Evolutionary conservation across 2,113 vertebrate species (phyloP), one percentile per base, ranked within the genome.

Genomic region (Corythoichthys intestinalis): DNA sequence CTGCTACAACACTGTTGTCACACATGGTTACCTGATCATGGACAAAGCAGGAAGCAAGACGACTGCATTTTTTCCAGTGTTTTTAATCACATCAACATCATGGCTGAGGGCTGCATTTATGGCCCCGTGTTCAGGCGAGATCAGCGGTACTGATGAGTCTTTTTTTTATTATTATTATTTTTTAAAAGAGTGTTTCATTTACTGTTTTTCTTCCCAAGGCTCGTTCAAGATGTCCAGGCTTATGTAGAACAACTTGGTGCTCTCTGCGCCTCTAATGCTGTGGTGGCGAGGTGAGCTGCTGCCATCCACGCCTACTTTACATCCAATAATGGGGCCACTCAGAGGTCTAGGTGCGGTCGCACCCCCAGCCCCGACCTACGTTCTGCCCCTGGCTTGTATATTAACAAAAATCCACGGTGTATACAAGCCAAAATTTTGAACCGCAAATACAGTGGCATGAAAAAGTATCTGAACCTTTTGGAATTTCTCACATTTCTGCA

Each of bases 51-150:
- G 0, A 60, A 59, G 74, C 69, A 47, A 34, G 69, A 59, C 12
- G 79, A 82, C 63, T 50, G 66, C 0, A 56, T 69, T 34, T 92
- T 96, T 63, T 84, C 87, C 56, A 91, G 89, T 73, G 92, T 94
- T 81, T 86, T 92, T 67, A 87, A 74, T 73, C 92, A 98, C 12
- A 76, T 91, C 13, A 81, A 94, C 80, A 89, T 97, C 48, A 72
- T 96, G 60, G 79, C 89, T 1, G 95, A 98, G 79, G 96, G 94
- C 0, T 98, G 95, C 72, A 66, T 95, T 15, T 95, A 96, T 67
- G 96, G 96, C 61, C 92, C 94, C 11, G 93, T 98, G 66, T 96
- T 95, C 83, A 92, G 96, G 75, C 94, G 86, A 83, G 96, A 99
- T 82, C 96, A 98, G 50, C 94, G 96, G 97, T 98, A 90, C 63